phyloP scores from a whole-genome alignment of 2,797 vertebrate genomes.

The Urophycis tenuis region DNA sequence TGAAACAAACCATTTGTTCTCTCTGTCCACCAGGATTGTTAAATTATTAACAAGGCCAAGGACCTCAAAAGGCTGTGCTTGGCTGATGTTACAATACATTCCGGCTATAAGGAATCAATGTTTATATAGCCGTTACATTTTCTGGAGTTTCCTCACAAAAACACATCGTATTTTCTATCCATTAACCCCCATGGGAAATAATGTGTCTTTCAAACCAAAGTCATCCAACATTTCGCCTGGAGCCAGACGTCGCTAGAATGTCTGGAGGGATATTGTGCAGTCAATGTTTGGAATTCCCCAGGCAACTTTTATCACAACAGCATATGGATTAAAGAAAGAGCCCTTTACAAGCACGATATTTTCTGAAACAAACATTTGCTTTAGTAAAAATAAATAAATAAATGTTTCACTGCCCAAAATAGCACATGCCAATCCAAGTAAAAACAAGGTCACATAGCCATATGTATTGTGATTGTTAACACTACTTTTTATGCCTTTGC shows the following conservation, averaged over 20 bases:
- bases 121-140: background rate
- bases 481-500: background rate
- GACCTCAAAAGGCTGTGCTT: background rate
- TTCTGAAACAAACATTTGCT: background rate
- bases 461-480: background rate
- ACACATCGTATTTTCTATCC: background rate
- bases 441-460: too few relatives aligned
- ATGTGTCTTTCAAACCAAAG: slow-evolving; percentile 2
- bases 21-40: background rate
- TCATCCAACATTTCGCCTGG: background rate
- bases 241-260: background rate
- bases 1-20: slow-evolving; percentile 18
- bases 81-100: background rate
- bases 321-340: background rate
- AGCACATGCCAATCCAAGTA: too few relatives aligned
- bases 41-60: background rate
- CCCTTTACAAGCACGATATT: background rate
- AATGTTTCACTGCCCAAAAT: too few relatives aligned
- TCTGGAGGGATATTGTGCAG: background rate
- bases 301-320: background rate
- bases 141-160: background rate
- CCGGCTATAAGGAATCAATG: background rate
- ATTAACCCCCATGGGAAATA: slow-evolving; percentile 4
- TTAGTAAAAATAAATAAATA: background rate
- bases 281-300: background rate